These are phyloP conservation scores for Melieria picta DNA, from an alignment of 2,888 invertebrate genomes.

Conservation along the genomic window DNA sequence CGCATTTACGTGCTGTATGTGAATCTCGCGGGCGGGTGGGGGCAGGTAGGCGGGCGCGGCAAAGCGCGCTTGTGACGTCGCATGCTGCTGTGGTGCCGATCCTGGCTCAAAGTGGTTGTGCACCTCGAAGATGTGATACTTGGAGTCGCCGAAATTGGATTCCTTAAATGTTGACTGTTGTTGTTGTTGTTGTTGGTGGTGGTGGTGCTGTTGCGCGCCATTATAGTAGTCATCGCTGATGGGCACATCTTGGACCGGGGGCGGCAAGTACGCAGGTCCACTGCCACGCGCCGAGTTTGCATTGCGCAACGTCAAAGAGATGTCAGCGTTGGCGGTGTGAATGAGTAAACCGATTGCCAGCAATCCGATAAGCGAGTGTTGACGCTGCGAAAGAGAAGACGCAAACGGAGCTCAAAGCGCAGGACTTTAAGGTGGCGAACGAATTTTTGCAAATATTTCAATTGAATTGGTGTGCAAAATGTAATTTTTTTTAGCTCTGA, in stretches of 20 bases:
- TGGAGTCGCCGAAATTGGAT: constrained; percentile 50
- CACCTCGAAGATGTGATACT: constrained; percentile 56
- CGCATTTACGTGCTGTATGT: constrained; percentile 44
- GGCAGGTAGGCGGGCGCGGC: constrained; percentile 42
- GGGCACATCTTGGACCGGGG: constrained; percentile 32
- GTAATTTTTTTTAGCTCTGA: too few relatives aligned
- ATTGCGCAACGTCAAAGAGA: constrained; percentile 48
- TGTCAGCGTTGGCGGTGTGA: constrained; percentile 49
- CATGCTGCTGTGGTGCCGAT: constrained; percentile 24
- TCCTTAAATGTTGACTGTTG: constrained; percentile 46
- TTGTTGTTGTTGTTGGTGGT: too few relatives aligned
- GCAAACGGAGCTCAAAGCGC: too few relatives aligned
- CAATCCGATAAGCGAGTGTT: constrained; percentile 42
- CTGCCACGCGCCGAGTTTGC: background rate
- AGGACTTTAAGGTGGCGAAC: too few relatives aligned
- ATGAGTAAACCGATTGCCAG: constrained; percentile 48
- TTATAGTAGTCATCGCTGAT: constrained; percentile 37
- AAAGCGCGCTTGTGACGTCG: background rate
- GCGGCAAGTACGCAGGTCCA: constrained; percentile 36
- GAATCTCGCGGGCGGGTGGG: constrained; percentile 41
- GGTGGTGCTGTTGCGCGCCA: constrained; percentile 12
- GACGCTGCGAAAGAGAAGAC: constrained; percentile 34
- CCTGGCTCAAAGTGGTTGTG: constrained; percentile 50
- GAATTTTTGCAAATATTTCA: too few relatives aligned
- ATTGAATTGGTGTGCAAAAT: too few relatives aligned